phyloP scores from a whole-genome alignment of 1,140 invertebrate species.

The Lithobius niger region DNA sequence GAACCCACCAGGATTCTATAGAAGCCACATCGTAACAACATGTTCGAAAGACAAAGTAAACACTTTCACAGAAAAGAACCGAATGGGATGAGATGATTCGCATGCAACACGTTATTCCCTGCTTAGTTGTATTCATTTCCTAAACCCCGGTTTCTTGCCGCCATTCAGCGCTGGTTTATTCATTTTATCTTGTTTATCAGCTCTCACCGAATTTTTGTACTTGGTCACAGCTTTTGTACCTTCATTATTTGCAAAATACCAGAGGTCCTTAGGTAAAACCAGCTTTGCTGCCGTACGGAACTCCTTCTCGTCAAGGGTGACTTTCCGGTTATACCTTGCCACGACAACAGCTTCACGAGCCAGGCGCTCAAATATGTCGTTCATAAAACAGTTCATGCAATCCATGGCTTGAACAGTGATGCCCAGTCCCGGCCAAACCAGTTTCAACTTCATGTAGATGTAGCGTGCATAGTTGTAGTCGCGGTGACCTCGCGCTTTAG shows the following conservation, averaged over 20 bases:
- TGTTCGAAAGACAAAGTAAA: too few species aligned
- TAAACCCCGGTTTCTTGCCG: too few species aligned
- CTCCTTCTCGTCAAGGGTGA: slow-evolving; percentile 31
- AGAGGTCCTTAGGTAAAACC: slow-evolving; percentile 31
- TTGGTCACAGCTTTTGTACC: slow-evolving; percentile 38
- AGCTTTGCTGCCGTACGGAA: slow-evolving; percentile 33
- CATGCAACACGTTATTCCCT: too few species aligned
- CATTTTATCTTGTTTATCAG: too few species aligned
- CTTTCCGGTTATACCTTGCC: slow-evolving; percentile 26
- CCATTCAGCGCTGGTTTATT: too few species aligned
- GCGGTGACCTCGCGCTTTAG: too few species aligned
- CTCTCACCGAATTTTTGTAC: too few species aligned
- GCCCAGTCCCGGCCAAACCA: slow-evolving; percentile 37
- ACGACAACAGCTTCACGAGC: slow-evolving; percentile 28
- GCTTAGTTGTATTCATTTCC: too few species aligned
- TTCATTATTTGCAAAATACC: slow-evolving; percentile 36
- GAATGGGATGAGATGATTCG: too few species aligned
- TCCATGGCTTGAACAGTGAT: slow-evolving; percentile 38
- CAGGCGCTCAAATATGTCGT: slow-evolving; percentile 32
- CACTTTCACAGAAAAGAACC: too few species aligned
- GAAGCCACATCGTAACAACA: too few species aligned
- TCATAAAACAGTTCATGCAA: slow-evolving; percentile 38
- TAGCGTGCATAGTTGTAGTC: slow-evolving; percentile 20
- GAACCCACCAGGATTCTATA: too few species aligned
- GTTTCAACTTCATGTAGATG: slow-evolving; percentile 30